Evolutionary conservation across 2,888 invertebrate genomes (phyloP).

Genomic region (Heliconius ismenius): DNA sequence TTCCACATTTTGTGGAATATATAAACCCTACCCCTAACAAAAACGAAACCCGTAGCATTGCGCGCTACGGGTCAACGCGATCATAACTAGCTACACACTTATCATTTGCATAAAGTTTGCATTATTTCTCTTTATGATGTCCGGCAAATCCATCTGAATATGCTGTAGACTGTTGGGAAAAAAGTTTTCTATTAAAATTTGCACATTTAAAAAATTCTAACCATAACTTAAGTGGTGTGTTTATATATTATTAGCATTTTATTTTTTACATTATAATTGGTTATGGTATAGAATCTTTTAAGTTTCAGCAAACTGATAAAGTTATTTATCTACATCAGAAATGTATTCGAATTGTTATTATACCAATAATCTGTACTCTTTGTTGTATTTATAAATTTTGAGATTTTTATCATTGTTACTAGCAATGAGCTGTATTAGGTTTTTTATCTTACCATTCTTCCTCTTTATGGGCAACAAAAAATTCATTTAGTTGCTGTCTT

Average conservation of each 20-base stretch:
- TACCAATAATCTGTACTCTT: neutral
- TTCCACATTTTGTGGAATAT: constrained; percentile 74
- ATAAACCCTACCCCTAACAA: constrained; percentile 78
- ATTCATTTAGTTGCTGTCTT: constrained; percentile 97
- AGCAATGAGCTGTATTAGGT: neutral
- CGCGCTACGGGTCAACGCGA: constrained; percentile 82
- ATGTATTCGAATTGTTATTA: neutral
- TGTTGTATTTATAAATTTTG: constrained; percentile 9
- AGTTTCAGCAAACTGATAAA: constrained; percentile 63
- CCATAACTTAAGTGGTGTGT: constrained; percentile 53
- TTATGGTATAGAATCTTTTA: constrained; percentile 74
- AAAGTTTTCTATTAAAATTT: constrained; percentile 78
- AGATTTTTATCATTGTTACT: neutral
- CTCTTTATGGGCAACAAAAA: constrained; percentile 99
- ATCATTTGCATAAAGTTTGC: constrained; percentile 72
- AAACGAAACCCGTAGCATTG: constrained; percentile 82
- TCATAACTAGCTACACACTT: constrained; percentile 79
- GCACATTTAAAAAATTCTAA: constrained; percentile 75
- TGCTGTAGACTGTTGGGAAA: constrained; percentile 82
- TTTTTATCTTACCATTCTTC: constrained; percentile 94
- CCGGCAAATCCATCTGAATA: constrained; percentile 76
- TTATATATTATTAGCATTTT: constrained; percentile 3
- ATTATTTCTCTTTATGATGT: constrained; percentile 74
- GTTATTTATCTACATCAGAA: constrained; percentile 18
- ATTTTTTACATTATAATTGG: constrained; percentile 31